phyloP scores from a whole-genome alignment of 2,888 invertebrate species.

The Tetragonisca angustula region DNA sequence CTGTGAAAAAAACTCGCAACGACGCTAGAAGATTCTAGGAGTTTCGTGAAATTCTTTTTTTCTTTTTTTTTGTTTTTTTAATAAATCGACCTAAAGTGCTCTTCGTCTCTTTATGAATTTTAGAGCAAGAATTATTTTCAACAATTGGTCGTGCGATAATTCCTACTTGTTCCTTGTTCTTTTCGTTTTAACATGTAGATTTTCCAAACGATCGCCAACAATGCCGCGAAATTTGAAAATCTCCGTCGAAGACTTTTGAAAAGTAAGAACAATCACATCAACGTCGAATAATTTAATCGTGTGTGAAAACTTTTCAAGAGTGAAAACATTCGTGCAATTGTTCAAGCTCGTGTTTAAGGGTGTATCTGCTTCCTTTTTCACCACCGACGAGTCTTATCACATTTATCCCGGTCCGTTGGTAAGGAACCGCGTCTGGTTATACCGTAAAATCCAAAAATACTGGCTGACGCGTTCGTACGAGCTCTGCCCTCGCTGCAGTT shows the following conservation, averaged over 20 bases:
- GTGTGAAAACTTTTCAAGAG: no score
- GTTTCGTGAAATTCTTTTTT: no score
- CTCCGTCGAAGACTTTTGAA: no score
- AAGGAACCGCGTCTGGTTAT: slow-evolving; percentile 44
- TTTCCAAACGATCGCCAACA: not conserved
- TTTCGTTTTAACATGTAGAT: not conserved
- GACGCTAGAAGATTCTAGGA: not conserved
- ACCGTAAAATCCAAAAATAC: slow-evolving; percentile 48
- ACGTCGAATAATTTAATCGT: not conserved
- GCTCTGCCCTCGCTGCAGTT: slow-evolving; percentile 55
- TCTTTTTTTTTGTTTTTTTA: no score
- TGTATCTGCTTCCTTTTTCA: not conserved
- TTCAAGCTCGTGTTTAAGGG: not conserved
- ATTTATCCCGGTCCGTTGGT: slow-evolving; percentile 20
- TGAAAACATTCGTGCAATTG: not conserved
- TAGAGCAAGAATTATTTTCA: not conserved
- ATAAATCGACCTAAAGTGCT: no score
- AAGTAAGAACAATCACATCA: no score
- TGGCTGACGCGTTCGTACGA: slow-evolving; percentile 39
- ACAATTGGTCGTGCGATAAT: not conserved
- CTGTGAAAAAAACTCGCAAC: not conserved
- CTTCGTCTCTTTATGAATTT: not conserved
- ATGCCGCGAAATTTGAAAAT: not conserved
- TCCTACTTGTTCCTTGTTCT: not conserved
- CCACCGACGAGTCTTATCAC: slow-evolving; percentile 23